A percentile compares a stretch with the other conserved stretches of the same genome.
These are phyloP conservation scores for Phenganax subtilis DNA, from an alignment of 92 coral and sea anemone species.

Conservation along the genomic window DNA sequence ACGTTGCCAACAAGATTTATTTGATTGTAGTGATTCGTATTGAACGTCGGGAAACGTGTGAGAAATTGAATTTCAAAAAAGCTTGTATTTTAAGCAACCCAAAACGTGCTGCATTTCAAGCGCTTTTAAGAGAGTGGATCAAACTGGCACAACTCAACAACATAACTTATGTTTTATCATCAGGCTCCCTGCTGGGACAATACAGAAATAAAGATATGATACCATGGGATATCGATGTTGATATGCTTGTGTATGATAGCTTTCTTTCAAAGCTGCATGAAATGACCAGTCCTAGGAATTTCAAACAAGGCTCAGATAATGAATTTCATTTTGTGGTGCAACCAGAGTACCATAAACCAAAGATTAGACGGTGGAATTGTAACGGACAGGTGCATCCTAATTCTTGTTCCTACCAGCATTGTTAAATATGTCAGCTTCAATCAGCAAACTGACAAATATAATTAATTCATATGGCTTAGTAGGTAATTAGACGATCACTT, in stretches of 20 bases:
- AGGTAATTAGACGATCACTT: too few relatives aligned
- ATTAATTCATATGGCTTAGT: neutral
- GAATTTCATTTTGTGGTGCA: constrained; percentile 69
- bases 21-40: neutral
- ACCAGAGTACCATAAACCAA: constrained; percentile 60
- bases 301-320: constrained; percentile 47
- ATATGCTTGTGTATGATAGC: constrained; percentile 55
- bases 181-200: constrained; percentile 69
- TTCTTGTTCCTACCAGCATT: neutral
- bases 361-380: constrained; percentile 63
- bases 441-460: too few relatives aligned
- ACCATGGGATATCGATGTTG: constrained; percentile 81
- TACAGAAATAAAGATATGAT: constrained; percentile 67
- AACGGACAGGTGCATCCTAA: constrained; percentile 55
- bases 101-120: constrained; percentile 22
- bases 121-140: constrained; percentile 60
- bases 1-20: constrained; percentile 9
- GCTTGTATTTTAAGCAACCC: constrained; percentile 2
- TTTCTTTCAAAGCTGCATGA: constrained; percentile 49
- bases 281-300: constrained; percentile 51
- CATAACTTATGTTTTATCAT: constrained; percentile 64
- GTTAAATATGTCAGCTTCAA: too few relatives aligned
- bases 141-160: constrained; percentile 53
- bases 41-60: constrained; percentile 12
- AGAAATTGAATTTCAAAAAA: neutral